A percentile compares a stretch with the other conserved stretches of the same genome.
Conservation (phyloP, 1,140 invertebrate species). For the Drosophila quadrilineata region DNA sequence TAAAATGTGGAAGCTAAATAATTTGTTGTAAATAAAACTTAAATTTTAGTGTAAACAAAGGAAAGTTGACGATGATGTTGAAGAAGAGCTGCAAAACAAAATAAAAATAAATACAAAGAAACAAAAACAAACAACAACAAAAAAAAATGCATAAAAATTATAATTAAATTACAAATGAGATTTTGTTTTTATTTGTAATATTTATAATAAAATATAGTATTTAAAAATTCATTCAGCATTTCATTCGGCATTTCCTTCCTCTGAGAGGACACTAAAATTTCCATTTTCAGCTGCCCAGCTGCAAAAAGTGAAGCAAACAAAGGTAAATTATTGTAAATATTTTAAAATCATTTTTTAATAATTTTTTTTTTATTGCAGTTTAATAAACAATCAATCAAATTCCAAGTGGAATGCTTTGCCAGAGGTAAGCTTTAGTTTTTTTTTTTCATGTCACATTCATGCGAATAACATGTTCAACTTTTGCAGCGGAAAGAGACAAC, state of each 20-base stretch:
- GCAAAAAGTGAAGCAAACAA: no score
- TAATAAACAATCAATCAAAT: not conserved
- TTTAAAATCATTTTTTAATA: no score
- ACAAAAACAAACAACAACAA: no score
- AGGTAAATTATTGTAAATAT: no score
- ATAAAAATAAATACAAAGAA: no score
- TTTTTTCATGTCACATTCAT: constrained; percentile 17
- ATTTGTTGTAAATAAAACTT: constrained; percentile 80
- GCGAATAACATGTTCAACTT: constrained; percentile 43
- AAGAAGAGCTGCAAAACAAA: constrained; percentile 47
- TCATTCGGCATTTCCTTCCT: not conserved
- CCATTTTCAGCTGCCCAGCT: not conserved
- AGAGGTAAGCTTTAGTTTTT: constrained; percentile 29
- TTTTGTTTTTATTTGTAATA: constrained; percentile 81
- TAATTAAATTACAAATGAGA: constrained; percentile 80
- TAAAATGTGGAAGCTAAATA: constrained; percentile 63
- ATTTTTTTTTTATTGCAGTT: no score
- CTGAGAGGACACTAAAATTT: not conserved
- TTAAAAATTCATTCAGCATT: constrained; percentile 71
- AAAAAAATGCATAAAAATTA: constrained; percentile 65
- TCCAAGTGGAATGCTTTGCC: no score
- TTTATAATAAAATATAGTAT: constrained; percentile 81
- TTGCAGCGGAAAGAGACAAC: constrained; percentile 7
- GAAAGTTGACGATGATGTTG: constrained; percentile 17
- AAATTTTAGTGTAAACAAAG: constrained; percentile 74